phyloP scores from a whole-genome alignment of 2,888 invertebrate species.

The Pandemis corylana region DNA sequence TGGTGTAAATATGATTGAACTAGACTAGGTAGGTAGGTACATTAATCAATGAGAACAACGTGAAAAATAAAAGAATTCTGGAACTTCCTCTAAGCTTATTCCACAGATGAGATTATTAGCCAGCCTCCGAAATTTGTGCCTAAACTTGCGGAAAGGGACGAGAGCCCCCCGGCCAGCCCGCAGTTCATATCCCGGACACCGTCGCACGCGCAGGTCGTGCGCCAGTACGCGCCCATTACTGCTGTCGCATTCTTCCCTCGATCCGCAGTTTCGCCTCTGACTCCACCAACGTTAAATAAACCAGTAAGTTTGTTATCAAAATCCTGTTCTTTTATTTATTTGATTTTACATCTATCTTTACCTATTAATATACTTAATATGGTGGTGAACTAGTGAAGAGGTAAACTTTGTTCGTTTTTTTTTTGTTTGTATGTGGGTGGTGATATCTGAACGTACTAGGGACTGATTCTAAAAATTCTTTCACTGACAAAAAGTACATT shows the following conservation, averaged over 20 bases:
- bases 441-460: too few species aligned
- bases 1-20: too few species aligned
- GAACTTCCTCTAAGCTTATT: slow-evolving; percentile 5
- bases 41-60: too few species aligned
- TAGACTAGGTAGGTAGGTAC: too few species aligned
- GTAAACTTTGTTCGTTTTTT: too few species aligned
- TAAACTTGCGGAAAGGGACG: slow-evolving; percentile 63
- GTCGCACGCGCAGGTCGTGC: slow-evolving; percentile 48
- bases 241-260: slow-evolving; percentile 67
- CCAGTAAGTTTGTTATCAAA: slow-evolving; percentile 53
- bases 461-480: too few species aligned
- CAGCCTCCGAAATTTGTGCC: slow-evolving; percentile 3
- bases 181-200: slow-evolving; percentile 64
- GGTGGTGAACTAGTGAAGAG: too few species aligned
- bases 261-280: slow-evolving; percentile 54
- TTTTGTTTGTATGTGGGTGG: too few species aligned
- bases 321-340: background rate
- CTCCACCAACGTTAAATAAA: slow-evolving; percentile 53
- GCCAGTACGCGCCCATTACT: slow-evolving; percentile 73
- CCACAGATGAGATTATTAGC: background rate
- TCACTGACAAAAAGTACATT: too few species aligned
- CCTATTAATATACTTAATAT: too few species aligned
- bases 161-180: slow-evolving; percentile 71
- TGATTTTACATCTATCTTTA: background rate
- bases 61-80: background rate